phyloP scores from a whole-genome alignment of 2,797 vertebrate genomes.

The Apogon hyalosoma region DNA sequence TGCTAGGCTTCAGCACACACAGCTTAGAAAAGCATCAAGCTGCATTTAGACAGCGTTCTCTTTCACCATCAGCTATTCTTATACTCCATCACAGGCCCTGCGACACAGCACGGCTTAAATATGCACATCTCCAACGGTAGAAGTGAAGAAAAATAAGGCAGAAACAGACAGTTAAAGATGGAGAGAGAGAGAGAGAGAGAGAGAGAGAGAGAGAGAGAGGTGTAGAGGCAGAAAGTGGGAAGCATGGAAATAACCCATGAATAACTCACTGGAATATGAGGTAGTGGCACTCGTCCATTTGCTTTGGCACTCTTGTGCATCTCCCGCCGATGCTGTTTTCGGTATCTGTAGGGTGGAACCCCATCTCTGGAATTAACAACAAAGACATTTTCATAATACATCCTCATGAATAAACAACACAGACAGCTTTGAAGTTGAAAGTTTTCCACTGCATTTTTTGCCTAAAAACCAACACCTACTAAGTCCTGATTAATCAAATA shows the following conservation, averaged over 20 bases:
- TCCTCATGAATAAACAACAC: constrained; percentile 73
- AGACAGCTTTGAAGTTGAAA: constrained; percentile 57
- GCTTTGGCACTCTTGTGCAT: constrained; percentile 99
- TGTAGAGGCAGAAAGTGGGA: constrained; percentile 62
- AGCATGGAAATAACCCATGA: constrained; percentile 65
- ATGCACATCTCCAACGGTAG: constrained; percentile 81
- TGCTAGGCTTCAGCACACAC: constrained; percentile 71
- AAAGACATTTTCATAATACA: constrained; percentile 70
- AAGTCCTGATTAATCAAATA: constrained; percentile 50
- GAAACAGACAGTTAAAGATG: constrained; percentile 62
- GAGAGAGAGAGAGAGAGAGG: constrained; percentile 48
- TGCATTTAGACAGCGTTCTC: constrained; percentile 80
- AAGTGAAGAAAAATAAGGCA: constrained; percentile 62
- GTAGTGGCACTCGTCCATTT: constrained; percentile 96
- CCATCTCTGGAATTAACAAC: constrained; percentile 90
- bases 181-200: constrained; percentile 52
- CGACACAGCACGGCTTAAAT: constrained; percentile 85
- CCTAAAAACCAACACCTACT: constrained; percentile 49
- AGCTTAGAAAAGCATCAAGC: constrained; percentile 80
- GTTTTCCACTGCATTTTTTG: constrained; percentile 26
- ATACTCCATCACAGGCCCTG: constrained; percentile 86
- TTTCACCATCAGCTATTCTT: constrained; percentile 86
- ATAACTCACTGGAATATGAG: constrained; percentile 97
- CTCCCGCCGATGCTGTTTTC: constrained; percentile 96
- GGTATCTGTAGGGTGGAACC: constrained; percentile 92